Percentiles rank a stretch among this genome's conserved stretches.
These are phyloP conservation scores for Falco rusticolus DNA, from an alignment of 2,797 vertebrate species.

Conservation along the genomic window DNA sequence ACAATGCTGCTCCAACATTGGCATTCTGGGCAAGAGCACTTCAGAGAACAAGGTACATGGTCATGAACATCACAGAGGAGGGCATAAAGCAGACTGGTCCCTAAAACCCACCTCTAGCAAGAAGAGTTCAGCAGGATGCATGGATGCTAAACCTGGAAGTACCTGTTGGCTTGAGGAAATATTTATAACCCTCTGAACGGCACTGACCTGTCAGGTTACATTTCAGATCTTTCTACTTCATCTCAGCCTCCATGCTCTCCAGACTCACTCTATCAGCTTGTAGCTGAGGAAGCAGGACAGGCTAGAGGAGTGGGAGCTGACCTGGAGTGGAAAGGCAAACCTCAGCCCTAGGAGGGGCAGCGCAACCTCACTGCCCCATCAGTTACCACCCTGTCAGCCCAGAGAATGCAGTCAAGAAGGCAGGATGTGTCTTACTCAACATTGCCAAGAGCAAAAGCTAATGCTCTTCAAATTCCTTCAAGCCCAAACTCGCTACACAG, in stretches of 20 bases:
- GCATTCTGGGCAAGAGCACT: not conserved
- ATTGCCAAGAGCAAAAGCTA: not conserved
- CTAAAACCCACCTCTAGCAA: not conserved
- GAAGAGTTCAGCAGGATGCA: not conserved
- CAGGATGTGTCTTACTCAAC: not conserved
- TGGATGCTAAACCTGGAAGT: conserved; percentile 8
- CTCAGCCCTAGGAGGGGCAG: not conserved
- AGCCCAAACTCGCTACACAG: not conserved
- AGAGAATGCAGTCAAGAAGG: not conserved
- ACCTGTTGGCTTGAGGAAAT: not conserved
- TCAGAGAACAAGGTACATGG: not conserved
- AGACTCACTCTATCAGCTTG: not conserved
- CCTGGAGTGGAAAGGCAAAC: not conserved
- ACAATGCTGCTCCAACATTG: not conserved
- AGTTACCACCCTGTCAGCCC: not conserved
- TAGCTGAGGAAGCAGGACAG: not conserved
- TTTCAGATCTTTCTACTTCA: not conserved
- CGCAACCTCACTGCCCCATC: not conserved
- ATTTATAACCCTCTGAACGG: not conserved
- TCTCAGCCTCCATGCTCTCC: not conserved
- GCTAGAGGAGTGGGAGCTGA: not conserved
- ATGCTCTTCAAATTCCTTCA: not conserved
- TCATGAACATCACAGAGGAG: not conserved
- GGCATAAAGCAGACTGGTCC: not conserved
- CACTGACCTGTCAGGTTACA: not conserved